phyloP scores from a whole-genome alignment of 2,113 vertebrate genomes.

The Zootoca vivipara region DNA sequence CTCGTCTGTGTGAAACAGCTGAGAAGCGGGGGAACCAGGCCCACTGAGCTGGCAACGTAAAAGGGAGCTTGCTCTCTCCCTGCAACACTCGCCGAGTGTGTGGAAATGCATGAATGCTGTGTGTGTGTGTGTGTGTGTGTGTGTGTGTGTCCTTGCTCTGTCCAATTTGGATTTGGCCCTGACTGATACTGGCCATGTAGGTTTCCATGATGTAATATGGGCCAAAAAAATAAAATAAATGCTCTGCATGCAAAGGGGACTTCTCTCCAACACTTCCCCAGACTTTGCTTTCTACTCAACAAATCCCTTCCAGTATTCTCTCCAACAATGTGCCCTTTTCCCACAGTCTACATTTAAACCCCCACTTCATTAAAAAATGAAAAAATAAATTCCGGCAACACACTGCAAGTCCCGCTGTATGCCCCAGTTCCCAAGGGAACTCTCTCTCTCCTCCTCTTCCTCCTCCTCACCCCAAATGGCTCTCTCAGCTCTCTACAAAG shows the following conservation, averaged over 20 bases:
- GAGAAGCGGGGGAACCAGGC: not conserved
- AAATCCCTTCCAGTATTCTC: not conserved
- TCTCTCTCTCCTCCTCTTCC: no score
- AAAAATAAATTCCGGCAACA: not conserved
- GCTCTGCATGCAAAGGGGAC: not conserved
- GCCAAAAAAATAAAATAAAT: not conserved
- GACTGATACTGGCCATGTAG: no score
- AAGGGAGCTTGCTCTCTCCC: not conserved
- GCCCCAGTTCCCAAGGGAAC: not conserved
- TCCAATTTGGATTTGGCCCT: no score
- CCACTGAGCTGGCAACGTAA: not conserved
- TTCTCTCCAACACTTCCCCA: not conserved
- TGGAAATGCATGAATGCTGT: no score
- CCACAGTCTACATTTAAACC: not conserved
- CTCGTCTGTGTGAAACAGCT: not conserved
- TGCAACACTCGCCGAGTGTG: not conserved
- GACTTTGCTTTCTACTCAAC: not conserved
- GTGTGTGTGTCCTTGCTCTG: no score
- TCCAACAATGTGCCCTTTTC: not conserved
- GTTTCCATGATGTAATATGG: no score
- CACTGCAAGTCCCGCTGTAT: not conserved
- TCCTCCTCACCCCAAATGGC: not conserved
- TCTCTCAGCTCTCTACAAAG: not conserved
- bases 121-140: no score
- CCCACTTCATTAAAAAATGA: not conserved